A percentile compares a stretch with the other conserved stretches of the same genome.
These are phyloP conservation scores for Scolopax mira DNA, from an alignment of 2,113 vertebrate species.

Conservation along the genomic window DNA sequence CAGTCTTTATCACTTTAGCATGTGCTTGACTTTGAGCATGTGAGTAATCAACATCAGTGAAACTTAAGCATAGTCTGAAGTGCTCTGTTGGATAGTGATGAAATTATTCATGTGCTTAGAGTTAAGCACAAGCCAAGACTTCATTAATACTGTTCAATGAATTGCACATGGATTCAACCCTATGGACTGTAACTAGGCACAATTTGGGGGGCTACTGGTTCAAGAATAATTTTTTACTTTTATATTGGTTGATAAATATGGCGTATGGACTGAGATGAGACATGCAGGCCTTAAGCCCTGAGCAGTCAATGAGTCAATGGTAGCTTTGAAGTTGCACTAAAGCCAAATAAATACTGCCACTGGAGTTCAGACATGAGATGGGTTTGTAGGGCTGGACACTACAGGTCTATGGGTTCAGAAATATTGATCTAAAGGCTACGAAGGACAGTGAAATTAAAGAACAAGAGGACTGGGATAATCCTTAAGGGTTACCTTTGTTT, in stretches of 20 bases:
- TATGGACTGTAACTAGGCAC: neutral
- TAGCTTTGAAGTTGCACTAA: neutral
- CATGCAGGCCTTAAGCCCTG: neutral
- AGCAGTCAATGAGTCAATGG: neutral
- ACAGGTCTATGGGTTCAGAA: neutral
- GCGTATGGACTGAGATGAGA: neutral
- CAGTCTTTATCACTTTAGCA: conserved; percentile 43
- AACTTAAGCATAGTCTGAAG: conserved; percentile 55
- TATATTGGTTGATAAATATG: neutral
- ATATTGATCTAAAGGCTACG: neutral
- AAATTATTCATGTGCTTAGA: conserved; percentile 49
- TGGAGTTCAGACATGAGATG: neutral
- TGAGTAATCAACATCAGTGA: conserved; percentile 54
- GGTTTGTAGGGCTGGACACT: neutral
- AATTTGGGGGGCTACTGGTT: neutral
- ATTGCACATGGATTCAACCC: neutral
- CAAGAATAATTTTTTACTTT: neutral
- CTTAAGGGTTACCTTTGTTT: neutral
- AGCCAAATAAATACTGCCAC: neutral
- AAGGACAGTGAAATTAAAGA: neutral
- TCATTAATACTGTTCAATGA: neutral
- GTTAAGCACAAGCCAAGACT: conserved; percentile 36
- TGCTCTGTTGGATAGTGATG: conserved; percentile 30
- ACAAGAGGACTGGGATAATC: neutral
- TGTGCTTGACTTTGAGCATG: conserved; percentile 56